Percentiles rank a stretch among this genome's conserved stretches.
These are phyloP conservation scores for Rhadina sibilatrix DNA, from an alignment of 2,113 vertebrate species.

Conservation along the genomic window DNA sequence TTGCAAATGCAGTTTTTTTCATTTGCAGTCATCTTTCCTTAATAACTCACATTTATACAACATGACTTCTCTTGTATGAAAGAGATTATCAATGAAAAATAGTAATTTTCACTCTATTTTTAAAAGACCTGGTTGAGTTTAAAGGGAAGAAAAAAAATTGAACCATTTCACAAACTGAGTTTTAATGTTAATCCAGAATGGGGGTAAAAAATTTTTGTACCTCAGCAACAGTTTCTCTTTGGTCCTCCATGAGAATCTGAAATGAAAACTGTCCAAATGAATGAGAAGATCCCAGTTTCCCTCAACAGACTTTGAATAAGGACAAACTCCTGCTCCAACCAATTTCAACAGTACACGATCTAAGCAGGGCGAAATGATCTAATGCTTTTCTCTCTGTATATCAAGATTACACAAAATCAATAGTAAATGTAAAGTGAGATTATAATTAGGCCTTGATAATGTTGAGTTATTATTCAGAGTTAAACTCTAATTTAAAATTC, in stretches of 20 bases:
- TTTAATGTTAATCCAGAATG: background rate
- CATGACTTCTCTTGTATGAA: background rate
- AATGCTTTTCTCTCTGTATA: conserved; percentile 5
- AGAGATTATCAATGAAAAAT: background rate
- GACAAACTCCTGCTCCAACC: background rate
- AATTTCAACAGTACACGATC: background rate
- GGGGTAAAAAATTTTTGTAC: background rate
- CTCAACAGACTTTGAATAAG: background rate
- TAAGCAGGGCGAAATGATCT: background rate
- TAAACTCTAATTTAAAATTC: conserved; percentile 36
- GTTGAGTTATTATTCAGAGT: conserved; percentile 20
- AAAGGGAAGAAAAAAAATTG: background rate
- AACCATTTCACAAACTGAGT: background rate
- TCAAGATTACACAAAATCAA: conserved; percentile 11
- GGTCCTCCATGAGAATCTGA: background rate
- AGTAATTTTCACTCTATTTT: background rate
- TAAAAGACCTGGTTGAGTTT: background rate
- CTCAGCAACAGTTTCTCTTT: background rate
- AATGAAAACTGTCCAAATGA: background rate
- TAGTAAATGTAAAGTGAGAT: conserved; percentile 15
- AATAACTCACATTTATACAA: conserved; percentile 32
- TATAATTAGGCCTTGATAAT: conserved; percentile 15
- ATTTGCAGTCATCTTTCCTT: conserved; percentile 6
- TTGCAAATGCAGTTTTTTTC: conserved; percentile 6
- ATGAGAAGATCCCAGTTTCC: background rate